These are phyloP conservation scores for Sphinx pinastri DNA, from an alignment of 2,888 invertebrate species.

Conservation along the genomic window DNA sequence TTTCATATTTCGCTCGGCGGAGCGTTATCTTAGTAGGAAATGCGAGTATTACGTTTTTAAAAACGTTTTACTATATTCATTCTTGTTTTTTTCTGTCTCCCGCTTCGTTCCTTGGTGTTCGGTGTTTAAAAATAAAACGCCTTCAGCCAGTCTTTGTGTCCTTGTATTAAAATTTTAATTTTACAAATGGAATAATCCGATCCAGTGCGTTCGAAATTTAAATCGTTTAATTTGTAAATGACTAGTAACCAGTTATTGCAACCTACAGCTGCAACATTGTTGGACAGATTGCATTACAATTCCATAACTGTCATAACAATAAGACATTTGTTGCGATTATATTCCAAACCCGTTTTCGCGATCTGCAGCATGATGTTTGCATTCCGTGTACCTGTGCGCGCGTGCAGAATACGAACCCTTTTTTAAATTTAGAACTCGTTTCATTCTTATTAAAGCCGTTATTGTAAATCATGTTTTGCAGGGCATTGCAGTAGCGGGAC, in stretches of 20 bases:
- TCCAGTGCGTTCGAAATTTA: conserved; percentile 17
- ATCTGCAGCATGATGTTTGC: conserved; percentile 69
- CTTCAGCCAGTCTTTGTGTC: conserved; percentile 25
- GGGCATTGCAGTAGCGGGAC: conserved; percentile 26
- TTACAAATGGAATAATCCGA: conserved; percentile 39
- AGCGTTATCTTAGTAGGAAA: conserved; percentile 80
- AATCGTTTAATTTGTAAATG: conserved; percentile 23
- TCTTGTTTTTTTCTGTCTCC: conserved; percentile 47
- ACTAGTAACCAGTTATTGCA: conserved; percentile 42
- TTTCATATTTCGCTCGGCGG: conserved; percentile 77
- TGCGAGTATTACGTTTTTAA: conserved; percentile 69
- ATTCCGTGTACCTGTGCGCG: conserved; percentile 69
- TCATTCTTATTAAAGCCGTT: conserved; percentile 41
- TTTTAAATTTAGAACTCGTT: conserved; percentile 46
- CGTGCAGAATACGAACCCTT: conserved; percentile 61
- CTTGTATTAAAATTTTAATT: conserved; percentile 44
- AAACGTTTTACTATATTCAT: conserved; percentile 44
- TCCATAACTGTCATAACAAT: conserved; percentile 40
- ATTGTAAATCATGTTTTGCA: conserved; percentile 40
- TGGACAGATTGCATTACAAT: conserved; percentile 36
- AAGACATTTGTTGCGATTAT: conserved; percentile 40
- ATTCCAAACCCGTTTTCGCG: conserved; percentile 58
- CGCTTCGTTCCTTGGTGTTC: conserved; percentile 55
- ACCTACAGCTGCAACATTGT: conserved; percentile 44
- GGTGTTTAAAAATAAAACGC: conserved; percentile 49